Evolutionary conservation across 2,888 invertebrate species (phyloP), one percentile per base, ranked within the genome.

Genomic region (Agrochola litura): DNA sequence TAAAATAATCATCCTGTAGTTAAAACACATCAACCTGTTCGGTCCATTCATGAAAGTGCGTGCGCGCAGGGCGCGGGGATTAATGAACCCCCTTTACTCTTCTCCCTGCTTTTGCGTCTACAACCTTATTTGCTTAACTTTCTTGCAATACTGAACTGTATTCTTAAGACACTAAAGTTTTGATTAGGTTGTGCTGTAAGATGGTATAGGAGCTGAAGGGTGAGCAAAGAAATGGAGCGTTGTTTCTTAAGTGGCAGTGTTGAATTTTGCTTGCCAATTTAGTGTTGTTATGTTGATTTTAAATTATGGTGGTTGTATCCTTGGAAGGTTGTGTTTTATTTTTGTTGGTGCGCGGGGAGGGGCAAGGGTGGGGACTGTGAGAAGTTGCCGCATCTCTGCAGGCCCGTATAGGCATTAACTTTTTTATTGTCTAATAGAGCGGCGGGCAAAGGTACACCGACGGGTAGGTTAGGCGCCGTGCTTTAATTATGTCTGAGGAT

Each of bases 41-140:
- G 95, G 94, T 93, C 95, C 96, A 96, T 96, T 96, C 96, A 96
- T 96, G 96, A 96, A 96, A 96, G 96, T 96, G 96, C 96, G 96
- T 96, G 96, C 92, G 96, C 96, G 96, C 96, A 96, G 96, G 95
- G 96, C 95, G 96, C 95, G 96, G 96, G 96, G 96, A 96, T 96
- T 96, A 96, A 96, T 96, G 96, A 95, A 96, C 94, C 95, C 94
- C 95, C 94, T 90, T 89, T 90, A 90, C 93, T 88, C 94, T 90
- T 90, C 93, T 88, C 89, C 92, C 92, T 92, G 92, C 90, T 92
- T 89, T 92, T 91, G 88, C 92, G 90, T 89, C 91, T 90, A 93
- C 91, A 95, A 90, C 95, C 94, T 94, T 88, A 84, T 78, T 80
- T 79, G 61, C 67, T 66, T 78, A 67, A 71, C 52, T 70, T 61